Conservation (phyloP, 2,797 vertebrate genomes). For the Cetoscarus ocellatus region DNA sequence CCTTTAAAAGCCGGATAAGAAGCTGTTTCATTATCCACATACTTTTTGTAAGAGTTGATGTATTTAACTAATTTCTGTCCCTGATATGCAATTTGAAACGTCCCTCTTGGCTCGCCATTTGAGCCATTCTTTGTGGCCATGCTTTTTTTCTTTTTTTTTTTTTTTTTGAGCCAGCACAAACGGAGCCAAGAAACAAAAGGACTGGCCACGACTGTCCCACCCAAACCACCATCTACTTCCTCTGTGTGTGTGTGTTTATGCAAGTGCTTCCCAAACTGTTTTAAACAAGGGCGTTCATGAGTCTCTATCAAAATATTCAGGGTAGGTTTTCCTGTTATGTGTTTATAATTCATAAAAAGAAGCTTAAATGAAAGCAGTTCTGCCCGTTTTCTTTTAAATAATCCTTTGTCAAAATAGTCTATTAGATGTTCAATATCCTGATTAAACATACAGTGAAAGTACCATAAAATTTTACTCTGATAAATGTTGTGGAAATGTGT, state of each 20-base stretch:
- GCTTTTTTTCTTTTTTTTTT: constrained; percentile 7
- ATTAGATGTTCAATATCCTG: not conserved
- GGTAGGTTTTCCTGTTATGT: not conserved
- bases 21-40: not conserved
- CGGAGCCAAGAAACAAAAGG: constrained; percentile 44
- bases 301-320: not conserved
- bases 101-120: constrained; percentile 24
- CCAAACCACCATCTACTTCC: constrained; percentile 48
- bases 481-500: not conserved
- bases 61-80: constrained; percentile 1
- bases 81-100: constrained; percentile 26
- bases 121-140: constrained; percentile 36
- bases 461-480: not conserved
- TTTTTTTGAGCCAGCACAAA: constrained; percentile 24
- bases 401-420: not conserved
- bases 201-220: constrained; percentile 32
- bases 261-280: not conserved
- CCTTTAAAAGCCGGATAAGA: not conserved
- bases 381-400: not conserved
- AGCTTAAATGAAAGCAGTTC: not conserved
- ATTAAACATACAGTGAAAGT: too few species aligned
- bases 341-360: not conserved
- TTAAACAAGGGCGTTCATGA: not conserved
- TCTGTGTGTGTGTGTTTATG: constrained; percentile 19
- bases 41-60: not conserved